Conservation (phyloP, 2,888 invertebrate species). For the Parnassius smintheus region DNA sequence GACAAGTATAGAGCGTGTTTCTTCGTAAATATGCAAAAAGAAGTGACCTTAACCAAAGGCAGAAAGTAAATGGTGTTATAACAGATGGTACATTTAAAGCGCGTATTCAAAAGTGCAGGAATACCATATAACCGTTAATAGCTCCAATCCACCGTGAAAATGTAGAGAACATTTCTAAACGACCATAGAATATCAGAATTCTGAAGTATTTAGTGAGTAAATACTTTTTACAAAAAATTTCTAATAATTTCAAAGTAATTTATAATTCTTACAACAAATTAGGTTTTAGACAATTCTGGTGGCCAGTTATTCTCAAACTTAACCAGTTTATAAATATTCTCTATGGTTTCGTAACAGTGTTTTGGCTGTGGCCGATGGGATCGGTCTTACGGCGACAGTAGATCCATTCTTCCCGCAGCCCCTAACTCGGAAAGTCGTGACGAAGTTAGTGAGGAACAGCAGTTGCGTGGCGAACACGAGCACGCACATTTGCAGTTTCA, state of each 20-base stretch:
- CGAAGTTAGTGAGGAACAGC: conserved; percentile 85
- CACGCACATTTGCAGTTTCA: conserved; percentile 65
- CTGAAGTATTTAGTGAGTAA: no score
- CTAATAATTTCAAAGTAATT: no score
- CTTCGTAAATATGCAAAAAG: not conserved
- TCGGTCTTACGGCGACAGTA: conserved; percentile 93
- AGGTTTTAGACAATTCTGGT: no score
- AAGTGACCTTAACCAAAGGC: not conserved
- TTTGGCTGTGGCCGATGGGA: not conserved
- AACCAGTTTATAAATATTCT: conserved; percentile 2
- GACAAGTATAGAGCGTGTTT: not conserved
- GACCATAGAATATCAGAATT: no score
- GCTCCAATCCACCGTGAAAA: not conserved
- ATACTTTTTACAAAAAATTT: no score
- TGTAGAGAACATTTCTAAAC: conserved; percentile 8
- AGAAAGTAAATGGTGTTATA: not conserved
- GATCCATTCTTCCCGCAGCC: conserved; percentile 98
- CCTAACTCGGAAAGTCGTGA: conserved; percentile 87
- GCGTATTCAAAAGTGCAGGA: not conserved
- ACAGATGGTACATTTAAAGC: conserved; percentile 12
- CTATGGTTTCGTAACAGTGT: not conserved
- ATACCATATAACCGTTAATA: not conserved
- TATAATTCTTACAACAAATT: no score
- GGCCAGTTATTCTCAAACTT: no score
- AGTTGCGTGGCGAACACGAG: conserved; percentile 83